phyloP scores from a whole-genome alignment of 2,888 invertebrate genomes.

The Mimas tiliae region DNA sequence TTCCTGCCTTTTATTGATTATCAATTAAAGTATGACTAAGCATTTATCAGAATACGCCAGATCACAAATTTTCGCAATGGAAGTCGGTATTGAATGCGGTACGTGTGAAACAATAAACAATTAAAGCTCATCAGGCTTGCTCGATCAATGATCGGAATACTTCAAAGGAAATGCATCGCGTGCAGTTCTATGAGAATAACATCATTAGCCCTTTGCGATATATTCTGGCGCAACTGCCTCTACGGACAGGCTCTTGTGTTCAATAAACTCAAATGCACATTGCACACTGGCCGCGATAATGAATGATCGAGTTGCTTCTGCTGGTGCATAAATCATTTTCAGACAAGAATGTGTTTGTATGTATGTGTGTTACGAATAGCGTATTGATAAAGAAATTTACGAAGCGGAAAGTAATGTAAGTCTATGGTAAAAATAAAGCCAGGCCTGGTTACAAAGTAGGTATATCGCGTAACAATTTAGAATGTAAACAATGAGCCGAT shows the following conservation, averaged over 20 bases:
- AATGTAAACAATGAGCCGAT: neutral
- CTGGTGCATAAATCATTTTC: slow-evolving; percentile 40
- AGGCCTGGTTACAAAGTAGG: neutral
- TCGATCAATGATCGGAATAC: slow-evolving; percentile 49
- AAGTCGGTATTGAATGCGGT: slow-evolving; percentile 50
- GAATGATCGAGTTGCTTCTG: slow-evolving; percentile 45
- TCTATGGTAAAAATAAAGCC: neutral
- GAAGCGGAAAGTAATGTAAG: neutral
- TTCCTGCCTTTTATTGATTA: neutral
- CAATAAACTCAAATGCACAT: slow-evolving; percentile 42
- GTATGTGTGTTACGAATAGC: slow-evolving; percentile 31
- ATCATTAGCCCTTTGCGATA: neutral
- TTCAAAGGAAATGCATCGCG: slow-evolving; percentile 54
- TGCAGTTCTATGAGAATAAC: slow-evolving; percentile 40
- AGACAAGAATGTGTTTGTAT: slow-evolving; percentile 43
- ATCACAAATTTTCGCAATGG: slow-evolving; percentile 49
- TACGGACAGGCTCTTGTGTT: slow-evolving; percentile 2
- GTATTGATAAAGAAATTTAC: neutral
- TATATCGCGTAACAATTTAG: neutral
- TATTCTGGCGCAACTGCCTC: slow-evolving; percentile 8
- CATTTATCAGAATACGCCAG: slow-evolving; percentile 7
- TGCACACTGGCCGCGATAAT: slow-evolving; percentile 59
- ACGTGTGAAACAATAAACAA: slow-evolving; percentile 65
- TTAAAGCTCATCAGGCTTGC: slow-evolving; percentile 57
- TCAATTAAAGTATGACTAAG: slow-evolving; percentile 7